These are phyloP conservation scores for Epizoanthus stellaris DNA, from an alignment of 92 coral and sea anemone species.

Conservation along the genomic window DNA sequence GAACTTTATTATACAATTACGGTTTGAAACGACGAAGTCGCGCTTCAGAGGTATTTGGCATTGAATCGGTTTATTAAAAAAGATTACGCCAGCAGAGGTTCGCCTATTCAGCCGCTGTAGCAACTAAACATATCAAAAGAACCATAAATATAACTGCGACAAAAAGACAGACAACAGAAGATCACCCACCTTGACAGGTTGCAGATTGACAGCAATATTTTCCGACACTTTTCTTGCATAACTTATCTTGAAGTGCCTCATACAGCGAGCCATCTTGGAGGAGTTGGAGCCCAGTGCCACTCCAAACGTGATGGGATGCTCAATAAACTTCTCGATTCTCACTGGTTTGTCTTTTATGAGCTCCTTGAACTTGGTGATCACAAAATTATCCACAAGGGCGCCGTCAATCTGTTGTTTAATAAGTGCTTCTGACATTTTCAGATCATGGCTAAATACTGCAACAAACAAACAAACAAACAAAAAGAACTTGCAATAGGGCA, in stretches of 20 bases:
- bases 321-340: conserved; percentile 52
- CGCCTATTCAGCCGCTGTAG: too few species aligned
- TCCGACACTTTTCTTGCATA: conserved; percentile 38
- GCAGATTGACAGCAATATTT: conserved; percentile 25
- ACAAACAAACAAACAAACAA: background rate
- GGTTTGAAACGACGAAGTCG: too few species aligned
- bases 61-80: too few species aligned
- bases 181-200: conserved; percentile 21
- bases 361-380: conserved; percentile 38
- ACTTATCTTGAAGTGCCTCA: conserved; percentile 46
- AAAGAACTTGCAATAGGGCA: background rate
- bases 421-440: conserved; percentile 22
- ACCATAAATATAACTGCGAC: too few species aligned
- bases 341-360: conserved; percentile 17
- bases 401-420: conserved; percentile 36
- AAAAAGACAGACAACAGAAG: background rate
- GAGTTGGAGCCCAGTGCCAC: conserved; percentile 42
- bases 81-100: too few species aligned
- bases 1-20: too few species aligned
- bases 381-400: conserved; percentile 49
- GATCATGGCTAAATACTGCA: conserved; percentile 22
- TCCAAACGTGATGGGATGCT: conserved; percentile 59
- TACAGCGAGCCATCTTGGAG: conserved; percentile 33
- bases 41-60: too few species aligned
- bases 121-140: too few species aligned